Evolutionary conservation across 1,140 invertebrate species (phyloP), one percentile per base, ranked within the genome.

Genomic region (Penaeus vannamei): DNA sequence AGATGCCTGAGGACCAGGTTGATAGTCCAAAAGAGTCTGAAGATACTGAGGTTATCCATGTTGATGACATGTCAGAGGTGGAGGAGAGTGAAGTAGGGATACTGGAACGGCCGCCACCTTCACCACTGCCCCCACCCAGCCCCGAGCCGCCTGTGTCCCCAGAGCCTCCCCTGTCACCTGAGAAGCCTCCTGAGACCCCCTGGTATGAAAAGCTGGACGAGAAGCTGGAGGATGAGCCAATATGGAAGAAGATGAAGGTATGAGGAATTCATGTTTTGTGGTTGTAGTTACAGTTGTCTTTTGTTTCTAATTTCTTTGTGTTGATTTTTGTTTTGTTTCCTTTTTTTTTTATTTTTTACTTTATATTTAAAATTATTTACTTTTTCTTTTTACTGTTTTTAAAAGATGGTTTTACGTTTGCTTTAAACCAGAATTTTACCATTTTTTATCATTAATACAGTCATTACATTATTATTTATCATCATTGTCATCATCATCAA

Each of bases 1-100:
- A 93, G 92, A 92, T 92, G 91, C 85, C 90, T 32, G 92, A 93
- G 91, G 84, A 89, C 53, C 26, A 79, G 69, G 72, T 89, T 19
- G 88, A 89, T 59, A 89, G 89, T 46, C 86, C 86, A n/a, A 91
- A 87, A 66, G 87, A 92, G 62, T 42, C 85, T 12, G 87, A 91
- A 53, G 88, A 89, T 53, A 85, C 61, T 5, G 91, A 90, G 64
- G 59, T 90, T 12, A 86, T 85, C 77, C 64, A 83, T 46, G 81
- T 83, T 32, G 86, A 86, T 32, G 86, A 86, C 60, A 69, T 80
- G 7, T 83, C 32, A n/a, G 86, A 88, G 36, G 90, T 80, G 53
- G 87, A 84, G 66, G 69, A 86, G 72, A 66, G 81, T 81, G 81
- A 91, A 69, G 69, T 84, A 62, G 62, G 42, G 42, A 20, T 36